phyloP scores from a whole-genome alignment of 2,888 invertebrate species.

The Chymomyza caudatula region DNA sequence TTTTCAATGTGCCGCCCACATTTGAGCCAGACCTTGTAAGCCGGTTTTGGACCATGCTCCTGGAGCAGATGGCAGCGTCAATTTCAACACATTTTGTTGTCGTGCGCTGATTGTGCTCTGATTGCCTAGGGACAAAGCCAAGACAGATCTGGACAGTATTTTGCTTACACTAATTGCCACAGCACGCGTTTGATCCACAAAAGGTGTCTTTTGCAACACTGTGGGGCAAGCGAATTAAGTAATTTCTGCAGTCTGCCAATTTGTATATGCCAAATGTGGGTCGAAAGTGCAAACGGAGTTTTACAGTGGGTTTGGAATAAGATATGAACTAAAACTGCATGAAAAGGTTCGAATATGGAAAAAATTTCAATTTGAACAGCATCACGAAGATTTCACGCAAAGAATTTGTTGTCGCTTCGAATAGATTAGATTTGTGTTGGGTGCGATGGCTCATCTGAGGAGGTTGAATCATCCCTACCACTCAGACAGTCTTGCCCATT shows the following conservation, averaged over 20 bases:
- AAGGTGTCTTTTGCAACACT: background rate
- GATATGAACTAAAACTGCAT: too few species aligned
- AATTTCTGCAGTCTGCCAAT: conserved; percentile 27
- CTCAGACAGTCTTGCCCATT: too few species aligned
- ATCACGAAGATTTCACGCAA: too few species aligned
- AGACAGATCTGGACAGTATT: background rate
- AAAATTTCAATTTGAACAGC: too few species aligned
- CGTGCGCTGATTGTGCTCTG: conserved; percentile 45
- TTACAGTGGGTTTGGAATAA: too few species aligned
- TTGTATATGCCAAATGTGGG: conserved; percentile 37
- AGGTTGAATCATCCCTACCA: too few species aligned
- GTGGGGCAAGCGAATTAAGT: conserved; percentile 36
- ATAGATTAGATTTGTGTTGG: too few species aligned
- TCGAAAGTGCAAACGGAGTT: conserved; percentile 56
- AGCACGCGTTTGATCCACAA: conserved; percentile 41
- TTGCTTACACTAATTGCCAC: conserved; percentile 44
- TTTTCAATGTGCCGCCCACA: conserved; percentile 44
- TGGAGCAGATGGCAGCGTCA: conserved; percentile 7
- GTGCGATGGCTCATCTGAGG: too few species aligned
- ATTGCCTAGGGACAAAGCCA: conserved; percentile 42
- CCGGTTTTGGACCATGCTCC: background rate
- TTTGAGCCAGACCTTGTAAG: background rate
- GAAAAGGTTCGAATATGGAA: too few species aligned
- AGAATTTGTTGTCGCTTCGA: too few species aligned
- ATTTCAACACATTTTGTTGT: conserved; percentile 53